Evolutionary conservation across 2,888 invertebrate genomes (phyloP), one percentile per base, ranked within the genome.

Genomic region (Furcula furcula): DNA sequence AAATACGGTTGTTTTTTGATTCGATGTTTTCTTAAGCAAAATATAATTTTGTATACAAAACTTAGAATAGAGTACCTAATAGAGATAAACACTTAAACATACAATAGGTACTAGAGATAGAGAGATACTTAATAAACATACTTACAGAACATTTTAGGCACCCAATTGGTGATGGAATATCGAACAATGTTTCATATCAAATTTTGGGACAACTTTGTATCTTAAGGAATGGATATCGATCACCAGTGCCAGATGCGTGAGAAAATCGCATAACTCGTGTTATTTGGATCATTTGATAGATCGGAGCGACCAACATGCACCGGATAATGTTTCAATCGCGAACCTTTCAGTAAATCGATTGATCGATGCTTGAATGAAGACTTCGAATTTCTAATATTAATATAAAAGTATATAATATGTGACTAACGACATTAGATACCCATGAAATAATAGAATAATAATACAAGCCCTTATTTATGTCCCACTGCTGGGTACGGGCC

Each of bases 181-280:
- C 44, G 54, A 65, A 73, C 67, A 70, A 62, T 66, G 64, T 64
- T 63, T 63, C 59, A 64, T 67, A 65, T 67, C 54, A 65, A 64
- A 62, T 65, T 65, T 54, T 55, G 49, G 50, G 59, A 62, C 55
- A 65, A 65, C 50, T 68, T 67, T 67, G 61, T 65, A 56, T 61
- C 53, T 62, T 61, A 55, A 55, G 51, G 52, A 49, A 42, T 38
- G 48, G 45, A 52, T 59, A 70, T 71, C 61, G 57, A 70, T 71
- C 69, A 70, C 46, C 36, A 48, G 32, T 23, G 22, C 15, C 33
- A 29, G 34, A 54, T 44, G 54, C 56, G 57, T 60, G 46, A 53
- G 50, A 56, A 56, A 55, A 45, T 52, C 50, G 49, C 49, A 48
- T 51, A 61, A 51, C 49, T 41, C 44, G 40, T 57, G 46, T 62